phyloP scores from a whole-genome alignment of 2,113 vertebrate genomes.

The Trachemys scripta region DNA sequence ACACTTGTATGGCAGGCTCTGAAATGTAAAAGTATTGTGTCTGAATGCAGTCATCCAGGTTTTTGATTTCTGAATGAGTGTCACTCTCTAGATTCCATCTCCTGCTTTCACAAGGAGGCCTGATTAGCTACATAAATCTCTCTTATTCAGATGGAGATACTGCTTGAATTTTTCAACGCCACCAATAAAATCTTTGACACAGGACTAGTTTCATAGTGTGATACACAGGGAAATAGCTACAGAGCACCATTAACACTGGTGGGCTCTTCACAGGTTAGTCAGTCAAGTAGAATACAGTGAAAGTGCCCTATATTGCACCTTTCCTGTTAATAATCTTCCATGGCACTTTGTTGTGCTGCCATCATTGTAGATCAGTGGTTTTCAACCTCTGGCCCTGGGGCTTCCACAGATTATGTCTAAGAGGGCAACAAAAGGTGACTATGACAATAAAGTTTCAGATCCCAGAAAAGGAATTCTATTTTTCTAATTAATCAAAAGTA shows the following conservation, averaged over 20 bases:
- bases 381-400: background rate
- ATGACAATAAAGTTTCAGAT: background rate
- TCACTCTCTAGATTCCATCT: background rate
- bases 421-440: background rate
- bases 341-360: background rate
- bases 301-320: background rate
- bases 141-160: background rate
- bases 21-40: background rate
- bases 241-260: rapidly evolving
- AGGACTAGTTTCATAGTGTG: background rate
- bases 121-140: background rate
- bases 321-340: background rate
- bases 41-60: background rate
- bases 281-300: background rate
- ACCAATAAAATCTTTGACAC: background rate
- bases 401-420: background rate
- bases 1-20: background rate
- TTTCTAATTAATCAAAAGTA: background rate
- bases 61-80: background rate
- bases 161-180: background rate
- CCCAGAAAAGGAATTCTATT: background rate
- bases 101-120: background rate
- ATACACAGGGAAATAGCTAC: background rate
- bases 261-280: background rate
- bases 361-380: background rate